Conservation (phyloP, 2,113 vertebrate genomes). For the Pholis gunnellus region DNA sequence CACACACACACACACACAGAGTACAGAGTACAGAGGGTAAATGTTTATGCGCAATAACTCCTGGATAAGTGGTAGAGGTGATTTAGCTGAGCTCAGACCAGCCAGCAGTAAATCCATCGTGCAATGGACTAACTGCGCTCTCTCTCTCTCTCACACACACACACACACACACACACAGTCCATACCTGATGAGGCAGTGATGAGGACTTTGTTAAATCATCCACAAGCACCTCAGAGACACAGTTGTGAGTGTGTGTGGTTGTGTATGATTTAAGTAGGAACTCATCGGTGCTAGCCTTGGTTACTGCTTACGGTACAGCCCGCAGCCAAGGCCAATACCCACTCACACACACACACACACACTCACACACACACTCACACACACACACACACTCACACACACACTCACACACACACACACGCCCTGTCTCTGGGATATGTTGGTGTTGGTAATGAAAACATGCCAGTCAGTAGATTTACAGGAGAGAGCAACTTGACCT, state of each 20-base stretch:
- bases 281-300: constrained; percentile 65
- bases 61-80: constrained; percentile 74
- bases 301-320: constrained; percentile 59
- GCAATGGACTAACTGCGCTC: constrained; percentile 56
- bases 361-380: constrained; percentile 25
- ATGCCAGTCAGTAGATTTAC: constrained; percentile 81
- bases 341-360: constrained; percentile 32
- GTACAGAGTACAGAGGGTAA: background rate
- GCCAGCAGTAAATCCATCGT: constrained; percentile 73
- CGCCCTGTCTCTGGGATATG: constrained; percentile 56
- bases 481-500: constrained; percentile 79
- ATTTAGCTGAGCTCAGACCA: constrained; percentile 72
- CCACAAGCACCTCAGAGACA: constrained; percentile 70
- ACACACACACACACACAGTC: constrained; percentile 40
- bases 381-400: constrained; percentile 36
- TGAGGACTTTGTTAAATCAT: constrained; percentile 81
- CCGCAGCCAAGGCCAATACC: constrained; percentile 68
- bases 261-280: constrained; percentile 73
- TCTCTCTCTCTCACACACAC: constrained; percentile 16
- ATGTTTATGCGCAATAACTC: constrained; percentile 74
- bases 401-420: constrained; percentile 40
- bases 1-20: too few species aligned
- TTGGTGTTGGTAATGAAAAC: constrained; percentile 79
- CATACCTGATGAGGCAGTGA: constrained; percentile 78
- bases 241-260: constrained; percentile 18